Percentiles rank a stretch among this genome's conserved stretches.
phyloP scores from a whole-genome alignment of 2,797 vertebrate genomes.

The Poecilia gillii region DNA sequence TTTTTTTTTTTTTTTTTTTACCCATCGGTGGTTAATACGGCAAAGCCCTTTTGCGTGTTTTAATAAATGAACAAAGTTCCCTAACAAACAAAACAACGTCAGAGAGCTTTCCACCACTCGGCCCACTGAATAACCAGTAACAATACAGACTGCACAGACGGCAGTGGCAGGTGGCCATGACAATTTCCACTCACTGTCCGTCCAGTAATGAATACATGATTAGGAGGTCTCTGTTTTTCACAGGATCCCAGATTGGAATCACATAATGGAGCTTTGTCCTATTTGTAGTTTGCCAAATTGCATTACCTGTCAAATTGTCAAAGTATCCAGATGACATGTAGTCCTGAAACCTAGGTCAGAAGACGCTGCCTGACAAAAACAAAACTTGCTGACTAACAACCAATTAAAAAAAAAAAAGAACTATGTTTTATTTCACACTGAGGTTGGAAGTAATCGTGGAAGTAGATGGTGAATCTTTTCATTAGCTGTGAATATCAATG shows the following conservation, averaged over 20 bases:
- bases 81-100: not conserved
- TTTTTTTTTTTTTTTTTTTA: not conserved
- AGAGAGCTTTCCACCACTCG: not conserved
- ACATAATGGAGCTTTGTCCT: not conserved
- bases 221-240: not conserved
- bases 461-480: not conserved
- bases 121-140: conserved; percentile 32
- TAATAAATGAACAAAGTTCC: not conserved
- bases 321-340: not conserved
- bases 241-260: not conserved
- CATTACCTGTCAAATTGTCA: not conserved
- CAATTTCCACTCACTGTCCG: conserved; percentile 10
- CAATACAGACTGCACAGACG: not conserved
- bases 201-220: conserved; percentile 34
- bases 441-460: not conserved
- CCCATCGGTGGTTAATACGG: not conserved
- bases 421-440: not conserved
- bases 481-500: not conserved
- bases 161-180: conserved; percentile 17
- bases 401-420: not conserved
- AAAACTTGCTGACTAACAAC: not conserved
- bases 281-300: not conserved
- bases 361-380: not conserved
- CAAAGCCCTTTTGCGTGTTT: not conserved
- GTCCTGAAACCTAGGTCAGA: not conserved